Evolutionary conservation across 2,888 invertebrate genomes (phyloP), one percentile per base, ranked within the genome.

Genomic region (Galerucella nymphaeae): DNA sequence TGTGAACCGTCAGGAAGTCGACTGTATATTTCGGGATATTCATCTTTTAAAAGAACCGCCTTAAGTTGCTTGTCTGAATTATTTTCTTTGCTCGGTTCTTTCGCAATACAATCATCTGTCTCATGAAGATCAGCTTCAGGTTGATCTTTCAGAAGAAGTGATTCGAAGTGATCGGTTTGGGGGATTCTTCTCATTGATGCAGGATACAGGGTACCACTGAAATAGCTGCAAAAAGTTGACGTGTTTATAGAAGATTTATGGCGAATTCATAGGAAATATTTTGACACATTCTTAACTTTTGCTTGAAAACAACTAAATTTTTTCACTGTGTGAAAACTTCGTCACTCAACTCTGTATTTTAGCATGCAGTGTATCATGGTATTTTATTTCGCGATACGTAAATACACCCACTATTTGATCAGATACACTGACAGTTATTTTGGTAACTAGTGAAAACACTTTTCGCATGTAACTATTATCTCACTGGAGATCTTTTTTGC

Each of bases 51-150:
- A 18, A 18, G 4, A 16, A 10, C 9, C 18, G n/a, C 74, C 84
- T 84, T 57, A 57, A 45, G 10, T 14, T 41, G 16, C 13, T 18
- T 42, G 16, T 89, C 82, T 30, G 83, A 79, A 23, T 83, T 82
- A 74, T 90, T 89, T 78, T 90, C 89, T 42, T 87, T 88, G 81
- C 89, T 89, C 72, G 88, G 87, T 71, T 89, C 89, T 58, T 89
- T 89, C 85, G 87, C 85, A 71, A 90, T 84, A 69, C 90, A 86
- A 78, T 88, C 83, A 77, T 82, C 82, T 66, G 81, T 79, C 77
- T 83, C 82, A 79, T 81, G 80, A 76, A 83, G 83, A 77, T 83
- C 82, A 70, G 84, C 81, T 80, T 82, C 50, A 14, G 53, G 10
- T 16, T 53, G 53, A 53, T 53, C 53, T 9, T 18, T 3, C 11